phyloP scores from a whole-genome alignment of 2,888 invertebrate genomes.

The Pelosia muscerda region DNA sequence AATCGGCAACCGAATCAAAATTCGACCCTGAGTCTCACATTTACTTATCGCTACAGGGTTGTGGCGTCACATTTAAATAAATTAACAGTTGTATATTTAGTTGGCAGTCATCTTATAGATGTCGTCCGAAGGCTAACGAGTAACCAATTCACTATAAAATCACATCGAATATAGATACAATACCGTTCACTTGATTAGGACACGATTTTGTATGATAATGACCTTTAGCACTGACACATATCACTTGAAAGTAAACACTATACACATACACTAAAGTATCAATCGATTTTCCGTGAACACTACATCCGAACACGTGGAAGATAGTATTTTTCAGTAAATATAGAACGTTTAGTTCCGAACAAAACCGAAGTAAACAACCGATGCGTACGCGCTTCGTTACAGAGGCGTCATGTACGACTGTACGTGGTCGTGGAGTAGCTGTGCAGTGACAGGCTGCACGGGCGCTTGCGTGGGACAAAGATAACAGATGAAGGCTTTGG shows the following conservation, averaged over 20 bases:
- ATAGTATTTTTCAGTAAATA: slow-evolving; percentile 24
- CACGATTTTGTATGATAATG: slow-evolving; percentile 67
- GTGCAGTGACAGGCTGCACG: slow-evolving; percentile 76
- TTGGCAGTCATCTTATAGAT: slow-evolving; percentile 60
- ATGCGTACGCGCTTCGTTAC: slow-evolving; percentile 76
- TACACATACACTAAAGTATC: slow-evolving; percentile 33
- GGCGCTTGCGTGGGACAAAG: slow-evolving; percentile 72
- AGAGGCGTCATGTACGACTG: slow-evolving; percentile 71
- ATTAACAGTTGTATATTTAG: slow-evolving; percentile 71
- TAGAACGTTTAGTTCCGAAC: slow-evolving; percentile 36
- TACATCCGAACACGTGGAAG: slow-evolving; percentile 26
- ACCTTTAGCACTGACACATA: slow-evolving; percentile 72
- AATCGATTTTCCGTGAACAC: slow-evolving; percentile 20
- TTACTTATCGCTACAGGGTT: slow-evolving; percentile 69
- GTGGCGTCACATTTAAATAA: slow-evolving; percentile 74
- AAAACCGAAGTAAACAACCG: slow-evolving; percentile 57
- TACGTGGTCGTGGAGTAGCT: slow-evolving; percentile 61
- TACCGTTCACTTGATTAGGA: slow-evolving; percentile 76
- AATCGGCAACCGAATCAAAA: slow-evolving; percentile 35
- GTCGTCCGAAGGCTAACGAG: slow-evolving; percentile 76
- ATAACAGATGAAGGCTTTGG: slow-evolving; percentile 76
- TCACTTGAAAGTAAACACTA: slow-evolving; percentile 50
- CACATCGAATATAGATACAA: slow-evolving; percentile 70
- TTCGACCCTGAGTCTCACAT: slow-evolving; percentile 71
- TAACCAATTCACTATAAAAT: slow-evolving; percentile 69